phyloP scores from a whole-genome alignment of 2,888 invertebrate genomes.

The Dorcus parallelipipedus region DNA sequence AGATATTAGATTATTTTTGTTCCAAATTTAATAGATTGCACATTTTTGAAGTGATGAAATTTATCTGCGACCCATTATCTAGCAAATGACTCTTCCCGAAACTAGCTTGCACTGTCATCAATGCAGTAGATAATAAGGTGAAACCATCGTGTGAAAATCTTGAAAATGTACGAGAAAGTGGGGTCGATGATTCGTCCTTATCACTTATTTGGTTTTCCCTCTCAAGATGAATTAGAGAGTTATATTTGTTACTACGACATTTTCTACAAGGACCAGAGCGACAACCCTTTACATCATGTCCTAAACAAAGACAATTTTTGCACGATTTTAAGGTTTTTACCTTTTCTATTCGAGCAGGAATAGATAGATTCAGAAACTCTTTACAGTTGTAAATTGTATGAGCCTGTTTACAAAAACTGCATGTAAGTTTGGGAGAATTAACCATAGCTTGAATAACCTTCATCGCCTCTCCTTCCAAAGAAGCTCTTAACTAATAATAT shows the following conservation, averaged over 20 bases:
- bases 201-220: too few species aligned
- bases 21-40: constrained; percentile 7
- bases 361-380: constrained; percentile 5
- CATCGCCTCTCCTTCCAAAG: constrained; percentile 1
- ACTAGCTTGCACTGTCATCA: constrained; percentile 1
- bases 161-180: too few species aligned
- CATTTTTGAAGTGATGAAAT: constrained; percentile 15
- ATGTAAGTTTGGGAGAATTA: neutral
- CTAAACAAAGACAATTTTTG: constrained; percentile 15
- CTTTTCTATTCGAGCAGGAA: neutral
- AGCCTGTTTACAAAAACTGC: neutral
- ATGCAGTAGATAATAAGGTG: constrained; percentile 16
- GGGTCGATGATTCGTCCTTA: too few species aligned
- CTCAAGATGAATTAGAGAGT: constrained; percentile 15
- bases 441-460: constrained; percentile 5
- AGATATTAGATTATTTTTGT: neutral
- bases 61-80: constrained; percentile 18
- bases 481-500: neutral
- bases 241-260: constrained; percentile 16
- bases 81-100: constrained; percentile 6
- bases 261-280: constrained; percentile 10
- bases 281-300: constrained; percentile 15
- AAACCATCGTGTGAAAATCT: neutral
- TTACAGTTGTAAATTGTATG: neutral
- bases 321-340: neutral